Evolutionary conservation across 2,113 vertebrate genomes (phyloP), one percentile per base, ranked within the genome.

Genomic region (Dryoscopus gambensis): DNA sequence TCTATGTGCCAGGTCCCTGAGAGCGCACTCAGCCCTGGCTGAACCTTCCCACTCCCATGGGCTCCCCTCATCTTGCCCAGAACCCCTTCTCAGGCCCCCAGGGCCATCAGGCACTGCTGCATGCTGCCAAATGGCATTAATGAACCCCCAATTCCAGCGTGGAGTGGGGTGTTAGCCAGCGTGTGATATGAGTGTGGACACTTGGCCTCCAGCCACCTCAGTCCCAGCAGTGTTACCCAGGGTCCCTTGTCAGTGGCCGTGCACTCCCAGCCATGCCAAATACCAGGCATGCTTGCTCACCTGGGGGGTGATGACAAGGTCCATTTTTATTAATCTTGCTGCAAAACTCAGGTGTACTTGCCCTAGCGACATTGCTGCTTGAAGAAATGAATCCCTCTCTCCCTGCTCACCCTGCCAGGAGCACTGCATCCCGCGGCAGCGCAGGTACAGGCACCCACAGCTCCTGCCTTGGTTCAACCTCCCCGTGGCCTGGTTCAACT

Each of bases 161-260:
- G 31, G 17, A 75, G 56, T 0, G 2, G 23, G 11, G 7, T 60
- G 52, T 60, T 55, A 64, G 39, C 17, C 24, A 59, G 28, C 0
- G 0, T 27, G 44, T 12, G 21, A 35, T 6, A n/a, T 5, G 5
- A 84, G 17, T 7, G 22, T 15, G 11, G 50, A 11, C 33, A 55
- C 40, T 24, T 39, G n/a, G 10, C 33, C 20, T 50, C 27, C 31
- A 44, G 25, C 16, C 5, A 12, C 27, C 20, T n/a, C 50, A 21
- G 21, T n/a, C 35, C 57, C 2, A 1, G n/a, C 35, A 64, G 65
- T 23, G n/a, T 47, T 37, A 28, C 31, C 35, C 62, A 27, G 39
- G 7, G n/a, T 31, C 27, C 31, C n/a, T 39, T 3, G 0, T 16
- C 0, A 0, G 31, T 31, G 40, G 31, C 46, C 1, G 2, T 1